These are phyloP conservation scores for Gallinago solitaria DNA, from an alignment of 2,797 vertebrate species.

Conservation along the genomic window DNA sequence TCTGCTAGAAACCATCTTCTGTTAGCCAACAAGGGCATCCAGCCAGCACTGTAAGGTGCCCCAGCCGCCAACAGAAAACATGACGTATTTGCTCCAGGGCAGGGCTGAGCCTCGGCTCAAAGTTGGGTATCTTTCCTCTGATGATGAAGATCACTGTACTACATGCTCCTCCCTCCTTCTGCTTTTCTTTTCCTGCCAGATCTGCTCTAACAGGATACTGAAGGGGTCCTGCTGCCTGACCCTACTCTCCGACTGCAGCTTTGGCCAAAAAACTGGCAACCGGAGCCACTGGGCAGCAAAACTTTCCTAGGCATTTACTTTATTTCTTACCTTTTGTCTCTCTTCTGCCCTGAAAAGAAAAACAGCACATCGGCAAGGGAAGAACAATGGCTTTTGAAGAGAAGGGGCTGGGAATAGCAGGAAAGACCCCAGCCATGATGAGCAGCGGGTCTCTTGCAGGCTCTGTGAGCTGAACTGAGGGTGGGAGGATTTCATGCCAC, in stretches of 20 bases:
- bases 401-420: not conserved
- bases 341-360: not conserved
- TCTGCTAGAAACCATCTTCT: not conserved
- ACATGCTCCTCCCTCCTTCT: not conserved
- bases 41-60: not conserved
- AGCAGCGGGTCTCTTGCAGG: rapidly evolving
- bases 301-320: not conserved
- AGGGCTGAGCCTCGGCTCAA: not conserved
- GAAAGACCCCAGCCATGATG: not conserved
- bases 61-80: not conserved
- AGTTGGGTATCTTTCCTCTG: not conserved
- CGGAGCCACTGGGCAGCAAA: not conserved
- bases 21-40: not conserved
- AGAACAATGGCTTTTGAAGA: not conserved
- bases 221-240: not conserved
- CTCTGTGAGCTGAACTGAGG: not conserved
- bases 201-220: not conserved
- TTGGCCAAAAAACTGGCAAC: not conserved
- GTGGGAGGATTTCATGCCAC: not conserved
- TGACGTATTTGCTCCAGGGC: not conserved
- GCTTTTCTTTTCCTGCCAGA: not conserved
- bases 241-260: not conserved
- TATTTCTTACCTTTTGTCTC: not conserved
- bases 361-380: not conserved
- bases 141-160: rapidly evolving